A percentile compares a stretch with the other conserved stretches of the same genome.
These are phyloP conservation scores for Nipponia nippon DNA, from an alignment of 2,113 vertebrate genomes.

Conservation along the genomic window DNA sequence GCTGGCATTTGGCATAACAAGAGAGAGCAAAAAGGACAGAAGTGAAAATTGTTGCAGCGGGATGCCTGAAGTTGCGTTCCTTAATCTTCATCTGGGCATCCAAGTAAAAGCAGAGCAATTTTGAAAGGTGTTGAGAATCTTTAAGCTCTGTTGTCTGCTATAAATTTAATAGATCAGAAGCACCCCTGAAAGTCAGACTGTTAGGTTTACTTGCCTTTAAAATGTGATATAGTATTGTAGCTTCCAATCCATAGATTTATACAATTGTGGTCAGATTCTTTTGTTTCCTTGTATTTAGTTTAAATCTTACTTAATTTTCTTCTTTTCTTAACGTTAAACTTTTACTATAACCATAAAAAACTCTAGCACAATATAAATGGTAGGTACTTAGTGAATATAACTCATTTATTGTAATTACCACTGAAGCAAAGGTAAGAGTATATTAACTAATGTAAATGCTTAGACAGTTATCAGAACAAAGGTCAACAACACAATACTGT, in stretches of 20 bases:
- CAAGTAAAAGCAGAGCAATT: not conserved
- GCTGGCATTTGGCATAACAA: not conserved
- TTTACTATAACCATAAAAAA: not conserved
- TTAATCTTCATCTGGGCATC: constrained; percentile 5
- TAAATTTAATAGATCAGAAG: not conserved
- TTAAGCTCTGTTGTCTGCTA: not conserved
- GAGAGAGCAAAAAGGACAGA: constrained; percentile 15
- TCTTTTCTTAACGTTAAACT: not conserved
- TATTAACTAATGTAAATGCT: not conserved
- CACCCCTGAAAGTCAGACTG: not conserved
- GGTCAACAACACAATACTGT: not conserved
- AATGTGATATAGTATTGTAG: not conserved
- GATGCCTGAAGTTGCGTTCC: not conserved
- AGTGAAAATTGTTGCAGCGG: constrained; percentile 16
- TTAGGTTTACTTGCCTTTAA: not conserved
- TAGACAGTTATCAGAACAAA: not conserved
- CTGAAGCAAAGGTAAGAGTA: not conserved
- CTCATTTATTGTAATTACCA: not conserved
- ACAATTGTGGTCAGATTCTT: not conserved
- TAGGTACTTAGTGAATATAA: not conserved
- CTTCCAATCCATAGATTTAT: not conserved
- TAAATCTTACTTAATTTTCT: not conserved
- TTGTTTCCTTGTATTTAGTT: not conserved
- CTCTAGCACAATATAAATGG: not conserved
- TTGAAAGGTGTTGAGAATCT: not conserved